A percentile compares a stretch with the other conserved stretches of the same genome.
Conservation (phyloP, 2,113 vertebrate species). For the Australoheros scitulus region DNA sequence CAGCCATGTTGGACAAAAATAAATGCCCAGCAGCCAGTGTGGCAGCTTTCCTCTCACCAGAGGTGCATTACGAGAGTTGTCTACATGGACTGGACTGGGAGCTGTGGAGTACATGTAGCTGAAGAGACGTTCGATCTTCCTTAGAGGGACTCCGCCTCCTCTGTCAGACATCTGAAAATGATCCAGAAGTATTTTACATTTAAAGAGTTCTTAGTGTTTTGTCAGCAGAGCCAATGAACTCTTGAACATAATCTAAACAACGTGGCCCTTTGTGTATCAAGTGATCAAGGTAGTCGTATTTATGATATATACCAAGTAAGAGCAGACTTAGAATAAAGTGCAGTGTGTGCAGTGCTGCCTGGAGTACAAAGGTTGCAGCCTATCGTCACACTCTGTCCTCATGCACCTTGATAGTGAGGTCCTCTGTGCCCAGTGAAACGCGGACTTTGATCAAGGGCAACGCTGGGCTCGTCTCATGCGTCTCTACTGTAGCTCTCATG, state of each 20-base stretch:
- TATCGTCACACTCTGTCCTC: neutral
- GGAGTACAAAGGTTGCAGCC: neutral
- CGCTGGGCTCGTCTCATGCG: constrained; percentile 84
- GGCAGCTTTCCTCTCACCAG: constrained; percentile 82
- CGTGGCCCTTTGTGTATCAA: neutral
- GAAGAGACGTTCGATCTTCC: constrained; percentile 92
- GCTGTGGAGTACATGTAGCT: constrained; percentile 98
- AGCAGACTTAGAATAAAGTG: neutral
- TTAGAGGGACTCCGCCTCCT: constrained; percentile 94
- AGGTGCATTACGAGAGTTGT: constrained; percentile 88
- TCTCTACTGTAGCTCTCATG: constrained; percentile 97
- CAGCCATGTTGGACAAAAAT: neutral
- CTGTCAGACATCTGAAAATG: constrained; percentile 89
- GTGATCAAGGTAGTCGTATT: neutral
- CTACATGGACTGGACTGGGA: constrained; percentile 84
- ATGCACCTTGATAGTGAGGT: constrained; percentile 95
- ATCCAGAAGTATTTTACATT: neutral
- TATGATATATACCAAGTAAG: neutral
- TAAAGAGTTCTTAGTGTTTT: constrained; percentile 7
- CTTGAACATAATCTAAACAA: constrained; percentile 8
- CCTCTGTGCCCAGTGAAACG: constrained; percentile 91
- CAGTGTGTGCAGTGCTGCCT: neutral
- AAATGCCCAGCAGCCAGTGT: neutral
- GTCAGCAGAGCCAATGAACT: neutral
- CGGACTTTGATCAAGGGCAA: constrained; percentile 89